Evolutionary conservation across 2,797 vertebrate species (phyloP), one percentile per base, ranked within the genome.

Genomic region (Neosilurus hyrtlii): DNA sequence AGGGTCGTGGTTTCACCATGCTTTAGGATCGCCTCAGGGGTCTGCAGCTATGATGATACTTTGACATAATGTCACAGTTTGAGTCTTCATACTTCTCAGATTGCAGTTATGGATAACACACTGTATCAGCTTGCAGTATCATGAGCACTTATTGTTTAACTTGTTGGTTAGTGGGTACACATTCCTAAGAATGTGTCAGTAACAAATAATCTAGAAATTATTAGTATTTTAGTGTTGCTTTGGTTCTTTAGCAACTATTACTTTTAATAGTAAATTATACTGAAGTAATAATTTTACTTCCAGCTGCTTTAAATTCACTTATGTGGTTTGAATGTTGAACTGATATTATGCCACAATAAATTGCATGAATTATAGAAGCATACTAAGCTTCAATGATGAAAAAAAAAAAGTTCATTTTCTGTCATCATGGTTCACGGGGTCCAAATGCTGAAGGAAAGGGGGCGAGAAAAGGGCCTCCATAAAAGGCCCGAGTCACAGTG

Each of bases 401-500:
- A 68, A 30, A 30, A 85, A 83, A 81, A 85, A 82, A 57, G 72
- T 77, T 81, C 67, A 57, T 83, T 90, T 88, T 89, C 9, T 63
- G 81, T 85, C 56, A 59, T 81, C 83, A 86, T 86, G 83, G 86
- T 88, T 92, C 84, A 84, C 88, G 86, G 87, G 86, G 91, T 89
- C 87, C 85, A 85, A 92, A 90, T 89, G 88, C 83, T 79, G 30
- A 81, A 76, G 71, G 61, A 80, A 75, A 65, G 66, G 71, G 80
- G 87, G 84, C 88, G 89, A 86, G 85, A 90, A 86, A 84, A 80
- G 68, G 88, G 86, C 87, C 80, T 86, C 89, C 86, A 89, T 83
- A 91, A 86, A 89, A 79, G 90, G 73, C 91, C 89, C 88, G 82
- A 90, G 89, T 84, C 87, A 87, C 66, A 56, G 65, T 90, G 89